phyloP scores from a whole-genome alignment of 2,113 vertebrate genomes.

The Columba janthina region DNA sequence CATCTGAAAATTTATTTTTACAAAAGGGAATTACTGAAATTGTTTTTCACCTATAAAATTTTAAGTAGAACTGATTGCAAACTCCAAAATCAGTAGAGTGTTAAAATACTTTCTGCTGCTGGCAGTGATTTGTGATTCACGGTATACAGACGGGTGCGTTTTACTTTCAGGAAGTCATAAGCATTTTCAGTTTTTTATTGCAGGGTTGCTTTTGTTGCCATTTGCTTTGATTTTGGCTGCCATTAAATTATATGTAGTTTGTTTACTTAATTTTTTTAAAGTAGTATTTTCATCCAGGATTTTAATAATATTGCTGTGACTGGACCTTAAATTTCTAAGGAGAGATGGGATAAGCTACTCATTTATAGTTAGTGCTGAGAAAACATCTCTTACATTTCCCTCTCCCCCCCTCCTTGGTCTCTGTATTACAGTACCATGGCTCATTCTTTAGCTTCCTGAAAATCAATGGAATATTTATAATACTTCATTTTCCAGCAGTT shows the following conservation, averaged over 20 bases:
- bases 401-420: background rate
- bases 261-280: background rate
- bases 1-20: constrained; percentile 26
- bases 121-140: constrained; percentile 18
- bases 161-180: constrained; percentile 7
- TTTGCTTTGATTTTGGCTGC: constrained; percentile 13
- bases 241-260: background rate
- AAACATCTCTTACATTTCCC: background rate
- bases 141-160: accelerated
- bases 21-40: constrained; percentile 9
- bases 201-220: background rate
- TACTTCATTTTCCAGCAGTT: background rate
- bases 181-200: background rate
- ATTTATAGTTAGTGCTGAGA: background rate
- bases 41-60: constrained; percentile 28
- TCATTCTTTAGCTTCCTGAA: background rate
- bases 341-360: background rate
- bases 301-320: background rate
- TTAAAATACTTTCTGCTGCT: constrained; percentile 23
- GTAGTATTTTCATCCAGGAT: background rate
- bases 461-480: constrained; percentile 25
- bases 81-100: constrained; percentile 5
- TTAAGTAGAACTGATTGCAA: constrained; percentile 16
- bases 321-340: background rate
- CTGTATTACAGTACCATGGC: background rate